Base-by-base conservation (phyloP, 2,888 invertebrate genomes). In the Eumacrocentrus americanus region DNA sequence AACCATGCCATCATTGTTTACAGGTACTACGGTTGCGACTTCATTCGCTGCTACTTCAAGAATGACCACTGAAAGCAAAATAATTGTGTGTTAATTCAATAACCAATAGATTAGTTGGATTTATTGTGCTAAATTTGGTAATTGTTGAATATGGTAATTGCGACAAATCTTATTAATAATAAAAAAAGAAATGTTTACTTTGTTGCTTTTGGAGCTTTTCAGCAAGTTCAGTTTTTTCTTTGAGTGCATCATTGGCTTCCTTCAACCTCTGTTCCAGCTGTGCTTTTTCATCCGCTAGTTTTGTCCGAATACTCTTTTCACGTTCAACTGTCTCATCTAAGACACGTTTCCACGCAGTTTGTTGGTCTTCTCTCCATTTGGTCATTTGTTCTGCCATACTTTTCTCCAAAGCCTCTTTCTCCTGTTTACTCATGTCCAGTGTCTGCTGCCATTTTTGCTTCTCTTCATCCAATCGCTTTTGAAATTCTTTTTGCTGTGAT, bases 371-470 rank as follows among this genome's bases (percentile, higher is more conserved):
- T 70, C 81, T 83, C 72, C 84, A 84, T 29, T 77, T 81, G 7
- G 82, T 67, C 63, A 83, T 79, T 18, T 82, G 73, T 54, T 84
- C 82, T 60, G 82, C 83, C 71, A 84, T 84, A 62, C 82, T 82
- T n/a, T 72, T 74, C 58, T 85, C 83, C 54, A 83, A 82, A 2
- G 74, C 76, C 63, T 84, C 82, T 48, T 86, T 79, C 53, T 84
- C 84, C 38, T 75, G 74, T 29, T 75, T 75, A 34, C 73, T 77
- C 60, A 70, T 70, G 18, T 82, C 79, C 47, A 87, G 66, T 61
- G 83, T 78, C 60, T 83, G 83, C 65, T 86, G 82, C 77, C 85
- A 86, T 1, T 84, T 84, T 9, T 82, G 76, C 67, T 78, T 84
- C 63, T 86, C 86, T 62, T 83, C 77, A 23, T 79, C 81, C 34